Base-by-base conservation (phyloP, 2,113 vertebrate species). In the Chionomys nivalis region DNA sequence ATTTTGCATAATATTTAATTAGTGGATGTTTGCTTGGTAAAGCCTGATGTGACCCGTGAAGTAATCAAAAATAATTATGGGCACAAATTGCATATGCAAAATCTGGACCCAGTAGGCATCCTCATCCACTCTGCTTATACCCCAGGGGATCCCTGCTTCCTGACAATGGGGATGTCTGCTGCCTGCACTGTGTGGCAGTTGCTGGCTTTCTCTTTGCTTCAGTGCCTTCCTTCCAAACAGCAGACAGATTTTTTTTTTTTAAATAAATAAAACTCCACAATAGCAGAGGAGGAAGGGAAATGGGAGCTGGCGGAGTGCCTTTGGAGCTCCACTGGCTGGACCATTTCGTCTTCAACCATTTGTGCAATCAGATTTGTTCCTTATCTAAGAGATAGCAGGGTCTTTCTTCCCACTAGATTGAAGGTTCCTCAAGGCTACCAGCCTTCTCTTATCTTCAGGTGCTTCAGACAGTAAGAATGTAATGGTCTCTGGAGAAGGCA, bases 1-100 rank as follows among this genome's bases (percentile, higher is more conserved):
- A 70, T 78, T 97, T 96, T 79, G 49, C 97, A 93, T 87, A 94
- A 91, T 91, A 95, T 95, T 96, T 96, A 94, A 97, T 96, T 96
- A 96, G 91, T 87, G 78, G 68, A 85, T 88, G 55, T 93, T 96
- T 93, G 77, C 94, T 93, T 90, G 78, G 94, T 47, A 79, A 95
- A 91, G 49, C 58, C 83, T 87, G 86, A 83, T 58, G 89, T 95
- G 96, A 97, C 95, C 97, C 65, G 0, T 95, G 97, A 97, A 91
- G 55, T 89, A 63, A 96, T 95, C 90, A 87, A 75, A 85, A 87
- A 95, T 97, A 87, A 97, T 97, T 87, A 90, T 9, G 58, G 78
- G 94, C 92, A 89, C 78, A 63, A 68, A 90, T 75, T 72, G 89
- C 77, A 72, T 87, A 58, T 87, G 92, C 94, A 94, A 49, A 91